A percentile compares a stretch with the other conserved stretches of the same genome.
phyloP scores from a whole-genome alignment of 2,797 vertebrate species.

The Salarias fasciatus region DNA sequence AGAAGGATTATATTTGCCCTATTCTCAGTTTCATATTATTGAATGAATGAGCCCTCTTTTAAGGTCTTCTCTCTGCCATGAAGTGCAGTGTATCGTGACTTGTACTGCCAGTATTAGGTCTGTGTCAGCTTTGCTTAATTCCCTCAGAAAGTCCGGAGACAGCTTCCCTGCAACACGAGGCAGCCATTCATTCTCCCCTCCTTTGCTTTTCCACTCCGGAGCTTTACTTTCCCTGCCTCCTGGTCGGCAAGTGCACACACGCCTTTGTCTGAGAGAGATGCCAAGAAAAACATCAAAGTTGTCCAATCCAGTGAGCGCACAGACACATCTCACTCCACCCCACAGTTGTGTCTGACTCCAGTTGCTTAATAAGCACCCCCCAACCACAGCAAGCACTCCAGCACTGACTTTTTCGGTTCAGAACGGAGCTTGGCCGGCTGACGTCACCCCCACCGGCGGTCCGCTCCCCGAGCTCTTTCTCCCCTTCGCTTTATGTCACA shows the following conservation, averaged over 20 bases:
- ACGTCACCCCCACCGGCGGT: constrained; percentile 55
- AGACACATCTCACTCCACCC: constrained; percentile 70
- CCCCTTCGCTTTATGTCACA: constrained; percentile 33
- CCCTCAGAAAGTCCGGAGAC: no score
- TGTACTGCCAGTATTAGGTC: no score
- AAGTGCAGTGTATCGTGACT: no score
- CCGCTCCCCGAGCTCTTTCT: constrained; percentile 46
- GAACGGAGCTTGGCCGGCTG: constrained; percentile 70
- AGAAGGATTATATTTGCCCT: no score
- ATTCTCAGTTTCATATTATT: no score
- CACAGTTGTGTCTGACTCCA: constrained; percentile 69
- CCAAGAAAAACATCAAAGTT: constrained; percentile 75
- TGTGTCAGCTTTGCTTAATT: no score
- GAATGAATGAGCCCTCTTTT: no score
- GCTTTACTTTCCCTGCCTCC: constrained; percentile 46
- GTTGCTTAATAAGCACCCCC: constrained; percentile 72
- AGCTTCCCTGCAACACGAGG: no score
- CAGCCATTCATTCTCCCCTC: constrained; percentile 11
- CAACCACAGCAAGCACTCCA: constrained; percentile 63
- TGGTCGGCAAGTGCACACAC: constrained; percentile 62
- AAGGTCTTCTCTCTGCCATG: no score
- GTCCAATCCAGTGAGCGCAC: constrained; percentile 53
- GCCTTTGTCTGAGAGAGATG: constrained; percentile 69
- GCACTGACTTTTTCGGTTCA: constrained; percentile 49
- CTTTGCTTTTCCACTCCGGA: constrained; percentile 26